Evolutionary conservation across 2,113 vertebrate species (phyloP).

Genomic region (Mustelus asterias): DNA sequence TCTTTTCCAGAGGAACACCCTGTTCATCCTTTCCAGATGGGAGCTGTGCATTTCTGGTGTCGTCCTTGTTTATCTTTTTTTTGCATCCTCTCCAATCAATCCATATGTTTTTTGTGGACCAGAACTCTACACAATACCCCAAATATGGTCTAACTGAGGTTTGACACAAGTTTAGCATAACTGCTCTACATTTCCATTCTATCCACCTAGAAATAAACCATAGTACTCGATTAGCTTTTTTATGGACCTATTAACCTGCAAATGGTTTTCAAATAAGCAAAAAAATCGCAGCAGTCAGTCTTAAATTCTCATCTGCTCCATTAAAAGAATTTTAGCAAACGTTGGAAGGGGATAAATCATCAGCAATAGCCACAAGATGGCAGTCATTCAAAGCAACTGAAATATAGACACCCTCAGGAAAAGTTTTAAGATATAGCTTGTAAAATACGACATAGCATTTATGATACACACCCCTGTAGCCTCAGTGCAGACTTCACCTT

Average conservation of each 20-base stretch:
- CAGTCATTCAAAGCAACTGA: constrained; percentile 4
- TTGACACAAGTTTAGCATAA: not conserved
- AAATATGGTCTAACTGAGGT: no score
- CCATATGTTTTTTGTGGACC: no score
- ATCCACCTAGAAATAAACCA: not conserved
- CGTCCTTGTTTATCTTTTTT: no score
- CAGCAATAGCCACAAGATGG: not conserved
- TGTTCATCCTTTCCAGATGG: no score
- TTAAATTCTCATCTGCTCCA: not conserved
- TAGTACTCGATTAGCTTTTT: not conserved
- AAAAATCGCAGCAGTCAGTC: not conserved
- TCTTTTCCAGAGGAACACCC: no score
- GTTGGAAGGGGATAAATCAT: not conserved
- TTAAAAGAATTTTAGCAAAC: not conserved
- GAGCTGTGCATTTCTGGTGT: no score
- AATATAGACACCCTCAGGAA: not conserved
- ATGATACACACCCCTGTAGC: not conserved
- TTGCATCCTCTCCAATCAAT: no score
- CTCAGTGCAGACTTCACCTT: not conserved
- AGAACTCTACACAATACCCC: not conserved
- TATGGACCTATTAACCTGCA: not conserved
- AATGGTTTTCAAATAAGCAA: not conserved
- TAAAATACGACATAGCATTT: not conserved
- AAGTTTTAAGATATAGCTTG: not conserved
- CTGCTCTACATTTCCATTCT: not conserved